Conservation (phyloP, 2,888 invertebrate species). For the Cephus pulcher region DNA sequence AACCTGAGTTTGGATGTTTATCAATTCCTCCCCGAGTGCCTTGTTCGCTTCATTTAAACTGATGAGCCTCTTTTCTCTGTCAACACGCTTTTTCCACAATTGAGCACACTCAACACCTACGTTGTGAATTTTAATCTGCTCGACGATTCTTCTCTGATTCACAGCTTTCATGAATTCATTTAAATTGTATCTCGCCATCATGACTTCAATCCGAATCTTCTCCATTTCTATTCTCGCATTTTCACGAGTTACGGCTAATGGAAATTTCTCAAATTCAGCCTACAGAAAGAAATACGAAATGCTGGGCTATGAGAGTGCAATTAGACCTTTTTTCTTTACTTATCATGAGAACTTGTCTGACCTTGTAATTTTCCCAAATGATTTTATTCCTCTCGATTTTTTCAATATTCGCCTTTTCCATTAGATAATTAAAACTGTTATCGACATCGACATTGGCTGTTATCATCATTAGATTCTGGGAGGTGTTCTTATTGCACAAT, state of each 20-base stretch:
- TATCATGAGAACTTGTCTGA: neutral
- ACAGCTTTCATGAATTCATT: slow-evolving; percentile 12
- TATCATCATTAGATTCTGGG: neutral
- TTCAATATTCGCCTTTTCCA: neutral
- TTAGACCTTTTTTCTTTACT: neutral
- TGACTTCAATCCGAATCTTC: slow-evolving; percentile 9
- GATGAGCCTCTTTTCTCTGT: slow-evolving; percentile 15
- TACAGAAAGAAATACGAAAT: neutral
- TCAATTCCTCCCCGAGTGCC: slow-evolving; percentile 15
- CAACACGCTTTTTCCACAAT: slow-evolving; percentile 16
- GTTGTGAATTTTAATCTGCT: slow-evolving; percentile 16
- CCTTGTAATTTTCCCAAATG: slow-evolving; percentile 23
- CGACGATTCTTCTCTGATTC: slow-evolving; percentile 14
- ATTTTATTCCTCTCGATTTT: neutral
- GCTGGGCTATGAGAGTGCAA: neutral
- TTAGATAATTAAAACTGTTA: neutral
- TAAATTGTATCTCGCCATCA: slow-evolving; percentile 20
- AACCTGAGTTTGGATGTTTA: neutral
- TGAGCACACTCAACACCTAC: slow-evolving; percentile 14
- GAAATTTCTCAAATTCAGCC: slow-evolving; percentile 21
- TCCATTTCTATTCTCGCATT: slow-evolving; percentile 7
- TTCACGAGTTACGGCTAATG: slow-evolving; percentile 20
- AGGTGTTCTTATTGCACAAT: neutral
- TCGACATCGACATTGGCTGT: neutral
- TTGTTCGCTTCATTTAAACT: neutral